Base-by-base conservation (phyloP, 2,888 invertebrate genomes). In the Polymixis lichenea region DNA sequence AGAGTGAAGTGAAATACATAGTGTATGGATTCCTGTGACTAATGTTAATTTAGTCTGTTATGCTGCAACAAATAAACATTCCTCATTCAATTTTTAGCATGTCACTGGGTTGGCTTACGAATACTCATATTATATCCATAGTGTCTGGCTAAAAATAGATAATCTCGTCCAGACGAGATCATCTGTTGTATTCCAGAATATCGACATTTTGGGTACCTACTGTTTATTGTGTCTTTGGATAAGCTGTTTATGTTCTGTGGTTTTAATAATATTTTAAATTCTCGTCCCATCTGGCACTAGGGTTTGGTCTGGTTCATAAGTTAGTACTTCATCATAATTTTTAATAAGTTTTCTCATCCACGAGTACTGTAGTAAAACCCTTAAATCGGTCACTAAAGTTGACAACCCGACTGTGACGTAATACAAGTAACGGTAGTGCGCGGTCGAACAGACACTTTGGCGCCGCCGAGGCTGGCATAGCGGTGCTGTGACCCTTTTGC, bases 401-500 rank as follows among this genome's bases (percentile, higher is more conserved):
- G 70, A 74, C 70, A 82, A 82, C 64, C 67, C 76, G 65, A 77
- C 62, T 75, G 78, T 86, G 78, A 84, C 85, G 84, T 84, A 84
- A 86, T 69, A 82, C 62, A 71, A 71, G 75, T 86, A 89, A 87
- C 89, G 88, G 88, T 85, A 82, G 77, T 70, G 75, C 61, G 83
- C 72, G 86, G 83, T 72, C 62, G 78, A 68, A 77, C 77, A 85
- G 79, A 83, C 86, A 86, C 85, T 87, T 86, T 90, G 94, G 94
- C 94, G 94, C 93, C 94, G 91, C 77, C 84, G 86, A 89, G 95
- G 93, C 95, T 95, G 89, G 90, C 90, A 94, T 94, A 94, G 94
- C 94, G 95, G 95, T 94, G 94, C 91, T 90, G 87, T 94, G 95
- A 94, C 94, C 95, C 91, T 91, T 92, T 81, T 79, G 78, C 67